A percentile compares a stretch with the other conserved stretches of the same genome.
phyloP scores from a whole-genome alignment of 1,140 invertebrate genomes.

The Drosophila arizonae region DNA sequence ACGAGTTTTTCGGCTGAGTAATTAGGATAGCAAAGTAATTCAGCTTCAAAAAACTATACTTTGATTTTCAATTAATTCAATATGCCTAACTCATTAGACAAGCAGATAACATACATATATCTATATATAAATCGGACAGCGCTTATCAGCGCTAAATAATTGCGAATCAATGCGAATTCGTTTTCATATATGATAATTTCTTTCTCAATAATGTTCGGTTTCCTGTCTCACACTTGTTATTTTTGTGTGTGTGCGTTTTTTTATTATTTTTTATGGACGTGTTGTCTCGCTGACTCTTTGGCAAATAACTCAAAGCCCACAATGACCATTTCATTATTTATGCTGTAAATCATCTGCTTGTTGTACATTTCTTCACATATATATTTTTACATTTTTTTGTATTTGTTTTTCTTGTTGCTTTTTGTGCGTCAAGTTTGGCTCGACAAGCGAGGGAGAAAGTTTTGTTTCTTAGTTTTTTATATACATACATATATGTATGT shows the following conservation, averaged over 20 bases:
- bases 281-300: slow-evolving; percentile 24
- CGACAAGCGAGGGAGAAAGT: slow-evolving; percentile 72
- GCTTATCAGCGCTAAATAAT: neutral
- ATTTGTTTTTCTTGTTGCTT: slow-evolving; percentile 27
- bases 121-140: too few relatives aligned
- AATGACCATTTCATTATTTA: slow-evolving; percentile 62
- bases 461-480: slow-evolving; percentile 49
- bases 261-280: slow-evolving; percentile 6
- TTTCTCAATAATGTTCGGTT: slow-evolving; percentile 62
- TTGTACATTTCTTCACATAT: slow-evolving; percentile 54
- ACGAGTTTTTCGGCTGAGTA: too few relatives aligned
- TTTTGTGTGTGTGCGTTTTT: slow-evolving; percentile 21
- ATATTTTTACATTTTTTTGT: slow-evolving; percentile 1
- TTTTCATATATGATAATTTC: neutral
- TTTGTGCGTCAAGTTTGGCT: slow-evolving; percentile 64
- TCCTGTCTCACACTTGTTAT: slow-evolving; percentile 52
- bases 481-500: neutral
- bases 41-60: too few relatives aligned
- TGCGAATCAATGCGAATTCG: neutral
- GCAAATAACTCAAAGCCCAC: slow-evolving; percentile 63
- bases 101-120: too few relatives aligned
- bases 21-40: too few relatives aligned
- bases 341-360: slow-evolving; percentile 73
- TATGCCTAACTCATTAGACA: too few relatives aligned
- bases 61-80: too few relatives aligned